Conservation (phyloP, 2,888 invertebrate genomes). For the Adela reaumurella region DNA sequence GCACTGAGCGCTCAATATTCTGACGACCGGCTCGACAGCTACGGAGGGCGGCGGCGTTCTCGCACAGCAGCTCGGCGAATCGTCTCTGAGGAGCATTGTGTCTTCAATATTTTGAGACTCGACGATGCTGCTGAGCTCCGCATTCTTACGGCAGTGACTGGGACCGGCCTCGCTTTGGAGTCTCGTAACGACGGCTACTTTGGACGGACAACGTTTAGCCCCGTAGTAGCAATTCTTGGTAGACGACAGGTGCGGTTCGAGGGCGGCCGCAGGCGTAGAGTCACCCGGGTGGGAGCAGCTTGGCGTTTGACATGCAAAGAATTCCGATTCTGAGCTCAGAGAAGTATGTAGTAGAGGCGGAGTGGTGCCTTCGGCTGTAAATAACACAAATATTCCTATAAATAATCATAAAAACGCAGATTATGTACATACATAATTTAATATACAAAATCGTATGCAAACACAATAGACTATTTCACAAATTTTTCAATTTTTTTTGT, state of each 20-base stretch:
- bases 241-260: slow-evolving; percentile 16
- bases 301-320: slow-evolving; percentile 40
- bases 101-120: slow-evolving; percentile 38
- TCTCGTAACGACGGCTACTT: slow-evolving; percentile 11
- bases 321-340: slow-evolving; percentile 32
- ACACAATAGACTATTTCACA: no score
- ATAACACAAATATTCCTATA: no score
- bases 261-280: slow-evolving; percentile 30
- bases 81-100: slow-evolving; percentile 27
- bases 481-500: no score
- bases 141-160: slow-evolving; percentile 19
- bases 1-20: slow-evolving; percentile 12
- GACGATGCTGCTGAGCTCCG: slow-evolving; percentile 27
- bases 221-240: slow-evolving; percentile 31
- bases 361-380: slow-evolving; percentile 39
- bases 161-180: slow-evolving; percentile 24
- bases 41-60: slow-evolving; percentile 26
- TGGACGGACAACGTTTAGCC: slow-evolving; percentile 38
- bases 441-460: no score
- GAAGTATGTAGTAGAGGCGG: slow-evolving; percentile 37
- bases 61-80: slow-evolving; percentile 32
- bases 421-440: no score
- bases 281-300: slow-evolving; percentile 45
- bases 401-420: no score
- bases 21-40: slow-evolving; percentile 16